Evolutionary conservation across 2,797 vertebrate genomes (phyloP), one percentile per base, ranked within the genome.

Genomic region (Podarcis lilfordi): DNA sequence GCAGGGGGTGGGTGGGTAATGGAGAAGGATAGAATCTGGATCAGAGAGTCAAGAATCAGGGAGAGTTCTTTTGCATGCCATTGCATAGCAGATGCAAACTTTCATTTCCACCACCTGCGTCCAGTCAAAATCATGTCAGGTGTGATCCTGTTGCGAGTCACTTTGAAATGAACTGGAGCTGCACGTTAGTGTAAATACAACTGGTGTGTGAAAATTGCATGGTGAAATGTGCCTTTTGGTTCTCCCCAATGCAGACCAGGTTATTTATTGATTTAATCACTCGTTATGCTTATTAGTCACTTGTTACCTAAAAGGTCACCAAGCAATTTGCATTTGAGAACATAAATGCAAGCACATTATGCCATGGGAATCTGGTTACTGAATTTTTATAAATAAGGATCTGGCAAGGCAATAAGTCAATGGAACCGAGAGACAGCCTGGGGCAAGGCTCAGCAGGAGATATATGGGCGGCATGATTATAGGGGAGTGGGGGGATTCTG

Each of bases 1-100:
- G 15, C 15, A 23, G 1, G 2, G 45, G 2, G 25, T n/a, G 3
- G 32, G 55, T 1, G 11, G 7, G 23, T 5, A 21, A 3, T 9
- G 37, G 29, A 82, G 25, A 3, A 25, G 27, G 37, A 55, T 55
- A 55, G 50, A 32, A 17, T n/a, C n/a, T 72, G n/a, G 11, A 32
- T 29, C 17, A 50, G 11, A 29, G 29, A 27, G 15, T 50, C 59
- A 8, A 27, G 25, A 15, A 17, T 37, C 13, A 11, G 3, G 11
- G 23, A 17, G 37, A 40, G 25, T 68, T 43, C 27, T 8, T 45
- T 50, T 71, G 45, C 4, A 35, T 37, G 35, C 15, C 2, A 23
- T 74, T 55, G 43, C 40, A 3, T 69, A 82, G 43, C 13, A 29
- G 25, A 82, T 27, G 13, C 55, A 23, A 29, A 80, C 35, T 21